These are phyloP conservation scores for Acipenser ruthenus DNA, from an alignment of 2,797 vertebrate species.

Conservation along the genomic window DNA sequence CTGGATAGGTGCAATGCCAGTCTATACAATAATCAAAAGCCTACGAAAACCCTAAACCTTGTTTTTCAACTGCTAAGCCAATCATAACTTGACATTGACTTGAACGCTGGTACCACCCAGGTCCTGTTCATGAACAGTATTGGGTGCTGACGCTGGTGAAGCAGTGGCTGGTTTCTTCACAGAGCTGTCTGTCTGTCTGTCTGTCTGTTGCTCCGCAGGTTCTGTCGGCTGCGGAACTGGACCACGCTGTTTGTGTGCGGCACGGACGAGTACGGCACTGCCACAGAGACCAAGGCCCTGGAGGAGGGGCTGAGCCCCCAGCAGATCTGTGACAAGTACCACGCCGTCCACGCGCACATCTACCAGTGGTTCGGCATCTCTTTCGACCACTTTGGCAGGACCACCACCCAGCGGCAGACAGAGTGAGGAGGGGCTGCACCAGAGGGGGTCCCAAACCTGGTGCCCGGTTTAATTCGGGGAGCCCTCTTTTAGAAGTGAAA, in stretches of 20 bases:
- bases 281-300: conserved; percentile 90
- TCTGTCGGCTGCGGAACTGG: conserved; percentile 77
- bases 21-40: no score
- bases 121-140: no score
- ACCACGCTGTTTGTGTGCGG: conserved; percentile 81
- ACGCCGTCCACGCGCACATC: conserved; percentile 68
- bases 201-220: conserved; percentile 49
- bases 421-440: conserved; percentile 49
- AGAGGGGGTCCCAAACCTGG: not conserved
- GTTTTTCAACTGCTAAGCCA: no score
- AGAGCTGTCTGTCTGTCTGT: no score
- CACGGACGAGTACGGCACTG: conserved; percentile 92
- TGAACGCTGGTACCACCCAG: no score
- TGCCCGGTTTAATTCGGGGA: no score
- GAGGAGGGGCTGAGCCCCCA: conserved; percentile 81
- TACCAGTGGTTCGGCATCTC: conserved; percentile 89
- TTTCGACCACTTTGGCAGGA: conserved; percentile 88
- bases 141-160: no score
- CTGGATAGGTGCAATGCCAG: no score
- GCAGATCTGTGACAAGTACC: conserved; percentile 90
- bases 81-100: no score
- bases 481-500: no score
- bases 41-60: no score
- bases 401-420: conserved; percentile 82
- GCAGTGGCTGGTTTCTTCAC: no score